phyloP scores from a whole-genome alignment of 1,140 invertebrate genomes.

The Theocolax elegans region DNA sequence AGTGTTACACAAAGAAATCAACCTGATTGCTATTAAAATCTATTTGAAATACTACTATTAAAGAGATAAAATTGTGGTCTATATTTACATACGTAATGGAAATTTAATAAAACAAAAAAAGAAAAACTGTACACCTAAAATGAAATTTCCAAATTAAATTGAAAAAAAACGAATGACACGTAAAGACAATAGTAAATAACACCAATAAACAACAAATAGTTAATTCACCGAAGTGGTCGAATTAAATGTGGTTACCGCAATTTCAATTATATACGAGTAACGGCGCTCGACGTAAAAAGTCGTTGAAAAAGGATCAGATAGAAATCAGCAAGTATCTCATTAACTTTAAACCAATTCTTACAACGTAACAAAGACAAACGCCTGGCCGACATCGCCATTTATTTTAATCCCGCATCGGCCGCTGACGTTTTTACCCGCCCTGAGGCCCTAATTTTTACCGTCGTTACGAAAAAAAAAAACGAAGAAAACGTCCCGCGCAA shows the following conservation, averaged over 20 bases:
- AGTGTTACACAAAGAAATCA: no score
- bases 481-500: not conserved
- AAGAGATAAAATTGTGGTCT: no score
- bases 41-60: no score
- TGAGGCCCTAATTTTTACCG: not conserved
- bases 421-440: conserved; percentile 5
- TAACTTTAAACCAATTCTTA: conserved; percentile 19
- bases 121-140: not conserved
- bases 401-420: not conserved
- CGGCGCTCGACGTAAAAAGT: not conserved
- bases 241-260: not conserved
- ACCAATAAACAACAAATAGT: conserved; percentile 13
- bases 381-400: not conserved
- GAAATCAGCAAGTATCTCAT: conserved; percentile 26
- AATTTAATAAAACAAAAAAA: no score
- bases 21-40: no score
- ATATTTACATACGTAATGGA: no score
- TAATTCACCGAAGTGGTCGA: not conserved
- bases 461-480: not conserved
- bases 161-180: no score
- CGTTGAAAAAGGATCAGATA: conserved; percentile 4
- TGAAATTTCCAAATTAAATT: not conserved
- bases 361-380: conserved; percentile 6
- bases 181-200: not conserved
- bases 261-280: conserved; percentile 5